Base-by-base conservation (phyloP, 1,140 invertebrate genomes). In the Marisa cornuarietis region DNA sequence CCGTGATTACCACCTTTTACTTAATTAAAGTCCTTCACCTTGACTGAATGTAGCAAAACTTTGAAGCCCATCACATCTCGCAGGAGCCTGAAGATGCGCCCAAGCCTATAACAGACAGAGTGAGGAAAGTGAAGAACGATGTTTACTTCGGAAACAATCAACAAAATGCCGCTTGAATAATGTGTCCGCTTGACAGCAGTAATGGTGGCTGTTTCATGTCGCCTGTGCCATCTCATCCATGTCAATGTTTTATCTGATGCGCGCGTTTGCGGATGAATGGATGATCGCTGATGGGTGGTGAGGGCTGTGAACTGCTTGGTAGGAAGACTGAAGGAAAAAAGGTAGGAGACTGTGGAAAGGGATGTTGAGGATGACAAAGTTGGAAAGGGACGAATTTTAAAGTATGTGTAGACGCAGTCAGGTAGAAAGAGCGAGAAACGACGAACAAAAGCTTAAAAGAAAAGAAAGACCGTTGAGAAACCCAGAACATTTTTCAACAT, bases 81-180 rank as follows among this genome's bases (percentile, higher is more conserved):
- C 81, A 98, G 97, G 88, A 99, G 93, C 93, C 99, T 99, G 88
- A 99, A 94, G 89, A 99, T 98, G 90, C 98, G 94, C 86, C 99
- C 93, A 88, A 99, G 51, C 58, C 74, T 76, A 49, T 24, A 63
- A 76, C 9, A 51, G n/a, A 68, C 54, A 58, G 54, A 58, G 54
- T 58, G 16, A 58, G 54, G 54, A 58, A 58, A 14, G 54, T 18
- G 31, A 42, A 42, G 0, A 6, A 6, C 31, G 31, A 6, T 2
- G 31, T 42, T 42, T 42, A n/a, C n/a, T n/a, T n/a, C n/a, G n/a
- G n/a, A 42, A 42, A 0, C 31, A 42, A 42, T 42, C 31, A 42
- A 42, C 0, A 42, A 42, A 6, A 42, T 42, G 3, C 31, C 31
- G 31, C 31, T 42, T 42, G 31, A 42, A 42, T 42, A 42, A 42